Evolutionary conservation across 2,113 vertebrate species (phyloP), one percentile per base, ranked within the genome.

Genomic region (Eclectus roratus): DNA sequence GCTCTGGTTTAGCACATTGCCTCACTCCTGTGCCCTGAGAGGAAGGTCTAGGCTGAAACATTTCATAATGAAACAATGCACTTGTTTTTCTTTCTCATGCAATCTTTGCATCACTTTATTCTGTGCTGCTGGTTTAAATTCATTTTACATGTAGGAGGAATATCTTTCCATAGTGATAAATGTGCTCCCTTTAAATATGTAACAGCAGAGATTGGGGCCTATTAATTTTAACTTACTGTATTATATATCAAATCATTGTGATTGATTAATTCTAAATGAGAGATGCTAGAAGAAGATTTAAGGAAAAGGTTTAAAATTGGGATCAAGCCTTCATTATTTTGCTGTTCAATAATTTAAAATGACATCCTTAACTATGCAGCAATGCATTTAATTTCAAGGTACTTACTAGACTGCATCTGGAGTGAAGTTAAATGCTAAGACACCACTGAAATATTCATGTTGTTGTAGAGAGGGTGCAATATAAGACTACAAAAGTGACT

Each of bases 251-350:
- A 49, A 43, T 66, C 61, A 63, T 13, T 1, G 3, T 44, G 70
- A 85, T 12, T 61, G 80, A 92, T 85, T 94, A 43, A 91, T 93
- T 95, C 85, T 70, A 65, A 80, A 85, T 24, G 44, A 88, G 33
- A 83, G 21, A 73, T 47, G 47, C 81, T 88, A 63, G 56, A 86
- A 78, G 60, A 90, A 93, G 80, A 92, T 90, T 91, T 66, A 52
- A 70, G 47, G 31, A 64, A 94, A 53, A 47, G 37, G 53, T 74
- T 87, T 80, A 82, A 89, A 70, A 37, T 17, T 77, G 65, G 91
- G 71, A 83, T 77, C 69, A 55, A 90, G 73, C 16, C 68, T 94
- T 95, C 81, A 78, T 95, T 90, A 85, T 89, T 95, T 71, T 85
- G 64, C 44, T 89, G 82, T 31, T 91, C 91, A 83, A 29, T 85